Evolutionary conservation across 2,888 invertebrate genomes (phyloP), one percentile per base, ranked within the genome.

Genomic region (Sesia bembeciformis): DNA sequence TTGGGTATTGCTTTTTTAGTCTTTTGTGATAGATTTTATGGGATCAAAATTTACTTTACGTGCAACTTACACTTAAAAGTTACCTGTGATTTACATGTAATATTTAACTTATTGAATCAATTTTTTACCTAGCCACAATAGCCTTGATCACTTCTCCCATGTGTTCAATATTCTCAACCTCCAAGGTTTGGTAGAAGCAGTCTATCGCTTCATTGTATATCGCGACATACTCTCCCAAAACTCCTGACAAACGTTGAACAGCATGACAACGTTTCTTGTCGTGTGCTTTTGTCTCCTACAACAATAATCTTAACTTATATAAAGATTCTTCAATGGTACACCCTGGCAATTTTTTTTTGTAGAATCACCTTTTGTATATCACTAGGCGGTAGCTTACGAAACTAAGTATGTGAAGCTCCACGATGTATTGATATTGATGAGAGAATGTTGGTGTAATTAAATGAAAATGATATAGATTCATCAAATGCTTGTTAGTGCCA

Each of bases 161-260:
- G 54, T 73, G 75, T 4, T 39, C 52, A 3, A 72, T 66, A 62
- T 85, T 86, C 62, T 86, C 86, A 3, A 84, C 73, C 63, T 85
- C 85, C 1, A 82, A 59, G 56, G 81, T 83, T 41, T 81, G 74
- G 2, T 74, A 62, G 3, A 70, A 57, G 53, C 80, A 80, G 23
- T 81, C 80, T 39, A 75, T 55, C 0, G 68, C 61, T 1, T 77
- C 68, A 51, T 82, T 85, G 63, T 81, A 84, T 2, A 74, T 54
- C 0, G 57, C 56, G 58, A 76, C 73, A 59, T 85, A 86, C 40
- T 69, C 71, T 0, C 72, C 78, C 0, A 84, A 58, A 1, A 81
- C 57, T 3, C 73, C 68, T 1, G 70, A 66, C 3, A 83, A 56
- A 3, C 83, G 67, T 0, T 65, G 61, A 0, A 67, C 71, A 4